These are phyloP conservation scores for Anguilla rostrata DNA, from an alignment of 2,113 vertebrate species.

Conservation along the genomic window DNA sequence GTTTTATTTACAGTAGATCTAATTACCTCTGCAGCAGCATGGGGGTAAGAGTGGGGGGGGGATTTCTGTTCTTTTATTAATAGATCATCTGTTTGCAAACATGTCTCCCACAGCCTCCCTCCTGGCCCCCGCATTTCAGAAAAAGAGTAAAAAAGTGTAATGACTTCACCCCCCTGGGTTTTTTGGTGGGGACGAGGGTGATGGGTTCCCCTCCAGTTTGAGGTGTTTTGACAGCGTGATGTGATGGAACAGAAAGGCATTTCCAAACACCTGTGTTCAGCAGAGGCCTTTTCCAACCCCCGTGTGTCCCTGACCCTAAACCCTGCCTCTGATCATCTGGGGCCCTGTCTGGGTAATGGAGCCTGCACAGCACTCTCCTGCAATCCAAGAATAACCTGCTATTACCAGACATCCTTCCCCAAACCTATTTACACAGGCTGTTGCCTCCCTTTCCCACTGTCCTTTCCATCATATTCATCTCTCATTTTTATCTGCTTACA, in stretches of 20 bases:
- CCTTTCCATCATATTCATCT: background rate
- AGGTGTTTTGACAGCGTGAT: background rate
- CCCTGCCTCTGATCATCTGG: background rate
- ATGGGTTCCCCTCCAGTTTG: background rate
- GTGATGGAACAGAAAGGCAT: background rate
- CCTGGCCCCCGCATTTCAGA: background rate
- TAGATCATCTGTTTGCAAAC: conserved; percentile 48
- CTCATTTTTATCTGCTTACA: background rate
- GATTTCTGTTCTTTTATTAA: conserved; percentile 26
- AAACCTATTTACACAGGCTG: background rate
- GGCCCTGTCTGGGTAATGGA: background rate
- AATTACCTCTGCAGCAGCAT: background rate
- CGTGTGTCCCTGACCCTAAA: background rate
- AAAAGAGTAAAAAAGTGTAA: background rate
- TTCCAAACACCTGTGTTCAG: background rate
- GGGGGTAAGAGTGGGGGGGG: too few relatives aligned
- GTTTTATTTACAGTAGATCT: conserved; percentile 14
- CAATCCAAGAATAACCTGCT: conserved; percentile 12
- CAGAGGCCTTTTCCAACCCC: too few relatives aligned
- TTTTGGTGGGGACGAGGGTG: background rate
- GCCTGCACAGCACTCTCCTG: background rate
- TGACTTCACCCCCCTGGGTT: background rate
- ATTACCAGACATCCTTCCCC: background rate
- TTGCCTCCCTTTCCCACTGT: background rate
- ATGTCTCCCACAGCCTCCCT: conserved; percentile 6